These are phyloP conservation scores for Bothrops jararaca DNA, from an alignment of 2,113 vertebrate species.

Conservation along the genomic window DNA sequence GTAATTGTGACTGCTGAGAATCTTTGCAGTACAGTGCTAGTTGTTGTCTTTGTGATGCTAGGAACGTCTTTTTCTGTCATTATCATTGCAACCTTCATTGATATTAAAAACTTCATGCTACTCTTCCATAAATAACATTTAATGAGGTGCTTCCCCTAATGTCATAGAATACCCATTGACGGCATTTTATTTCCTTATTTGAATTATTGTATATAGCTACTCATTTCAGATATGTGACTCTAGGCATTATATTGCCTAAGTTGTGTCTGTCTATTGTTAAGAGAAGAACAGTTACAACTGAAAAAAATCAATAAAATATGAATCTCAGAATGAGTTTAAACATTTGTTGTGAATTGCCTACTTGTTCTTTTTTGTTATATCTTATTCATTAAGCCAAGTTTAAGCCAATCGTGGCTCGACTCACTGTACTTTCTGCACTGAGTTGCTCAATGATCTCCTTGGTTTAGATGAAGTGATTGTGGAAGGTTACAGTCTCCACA, in stretches of 20 bases:
- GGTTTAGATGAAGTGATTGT: background rate
- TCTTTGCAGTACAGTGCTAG: slow-evolving; percentile 38
- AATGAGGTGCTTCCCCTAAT: slow-evolving; percentile 13
- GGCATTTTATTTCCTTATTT: background rate
- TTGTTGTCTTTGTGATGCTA: slow-evolving; percentile 40
- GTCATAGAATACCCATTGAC: slow-evolving; percentile 31
- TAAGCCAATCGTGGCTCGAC: background rate
- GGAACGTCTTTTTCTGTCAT: slow-evolving; percentile 40
- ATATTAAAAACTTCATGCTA: slow-evolving; percentile 41
- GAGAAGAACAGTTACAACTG: background rate
- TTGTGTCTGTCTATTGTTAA: background rate
- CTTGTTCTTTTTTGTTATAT: background rate
- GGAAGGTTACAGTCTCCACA: background rate
- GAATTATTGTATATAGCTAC: background rate
- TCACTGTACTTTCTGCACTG: background rate
- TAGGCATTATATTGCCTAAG: slow-evolving; percentile 21
- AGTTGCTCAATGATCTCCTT: background rate
- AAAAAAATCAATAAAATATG: background rate
- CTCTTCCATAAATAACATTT: slow-evolving; percentile 42
- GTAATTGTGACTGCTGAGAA: slow-evolving; percentile 26
- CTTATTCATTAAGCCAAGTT: background rate
- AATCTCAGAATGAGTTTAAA: background rate
- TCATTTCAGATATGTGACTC: background rate
- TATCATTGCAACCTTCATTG: slow-evolving; percentile 38
- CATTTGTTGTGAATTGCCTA: background rate